These are phyloP conservation scores for Rhodophaea formosa DNA, from an alignment of 2,888 invertebrate species.

Conservation along the genomic window DNA sequence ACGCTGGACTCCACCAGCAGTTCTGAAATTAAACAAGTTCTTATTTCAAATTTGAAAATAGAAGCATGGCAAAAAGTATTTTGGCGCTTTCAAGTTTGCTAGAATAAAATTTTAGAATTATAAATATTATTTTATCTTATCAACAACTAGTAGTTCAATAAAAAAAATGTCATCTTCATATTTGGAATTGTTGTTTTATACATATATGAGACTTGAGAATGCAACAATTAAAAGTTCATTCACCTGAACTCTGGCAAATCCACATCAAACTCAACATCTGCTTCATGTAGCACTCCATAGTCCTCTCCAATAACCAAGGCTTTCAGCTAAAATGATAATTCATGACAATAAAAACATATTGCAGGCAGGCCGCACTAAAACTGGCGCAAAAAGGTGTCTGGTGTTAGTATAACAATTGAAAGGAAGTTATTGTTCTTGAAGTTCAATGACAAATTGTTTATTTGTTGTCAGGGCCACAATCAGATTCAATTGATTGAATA, in stretches of 20 bases:
- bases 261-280: conserved; percentile 93
- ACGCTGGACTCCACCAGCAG: conserved; percentile 79
- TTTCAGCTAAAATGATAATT: conserved; percentile 87
- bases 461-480: not conserved
- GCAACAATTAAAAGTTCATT: conserved; percentile 14
- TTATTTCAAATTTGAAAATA: not conserved
- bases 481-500: not conserved
- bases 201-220: not conserved
- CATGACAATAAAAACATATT: conserved; percentile 6
- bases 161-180: too few relatives aligned
- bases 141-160: too few relatives aligned
- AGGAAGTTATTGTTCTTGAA: conserved; percentile 3
- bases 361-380: not conserved
- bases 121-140: too few relatives aligned
- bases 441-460: conserved; percentile 3
- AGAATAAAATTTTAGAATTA: too few relatives aligned
- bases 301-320: conserved; percentile 90
- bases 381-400: not conserved
- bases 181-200: not conserved
- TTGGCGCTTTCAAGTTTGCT: too few relatives aligned
- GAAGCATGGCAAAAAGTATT: too few relatives aligned
- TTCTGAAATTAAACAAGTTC: conserved; percentile 50
- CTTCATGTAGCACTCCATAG: conserved; percentile 87
- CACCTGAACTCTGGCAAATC: conserved; percentile 97
- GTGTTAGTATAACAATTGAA: conserved; percentile 2